phyloP scores from a whole-genome alignment of 2,113 vertebrate species.

The Phoxinus phoxinus region DNA sequence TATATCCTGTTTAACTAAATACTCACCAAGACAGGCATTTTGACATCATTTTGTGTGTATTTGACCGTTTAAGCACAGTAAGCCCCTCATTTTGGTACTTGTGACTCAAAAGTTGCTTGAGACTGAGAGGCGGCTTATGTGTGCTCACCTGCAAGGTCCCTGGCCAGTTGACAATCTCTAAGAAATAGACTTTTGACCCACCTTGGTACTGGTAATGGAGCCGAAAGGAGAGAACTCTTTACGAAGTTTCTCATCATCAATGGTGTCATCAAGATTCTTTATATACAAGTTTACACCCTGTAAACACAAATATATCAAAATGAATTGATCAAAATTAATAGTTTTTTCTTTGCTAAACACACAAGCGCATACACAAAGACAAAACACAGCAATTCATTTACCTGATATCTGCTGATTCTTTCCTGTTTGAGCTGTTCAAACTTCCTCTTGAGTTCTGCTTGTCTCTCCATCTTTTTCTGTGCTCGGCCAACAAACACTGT shows the following conservation, averaged over 20 bases:
- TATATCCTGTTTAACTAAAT: too few species aligned
- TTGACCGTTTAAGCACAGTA: too few species aligned
- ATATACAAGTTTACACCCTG: conserved; percentile 99
- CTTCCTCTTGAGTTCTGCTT: conserved; percentile 93
- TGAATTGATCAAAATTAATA: not conserved
- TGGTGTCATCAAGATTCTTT: conserved; percentile 98
- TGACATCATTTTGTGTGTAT: too few species aligned
- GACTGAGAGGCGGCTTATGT: too few species aligned
- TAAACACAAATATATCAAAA: conserved; percentile 31
- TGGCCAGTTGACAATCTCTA: too few species aligned
- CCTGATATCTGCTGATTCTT: conserved; percentile 97
- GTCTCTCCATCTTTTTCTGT: conserved; percentile 98
- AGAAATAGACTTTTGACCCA: conserved; percentile 61
- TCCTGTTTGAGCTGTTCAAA: conserved; percentile 98
- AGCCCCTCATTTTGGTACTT: too few species aligned
- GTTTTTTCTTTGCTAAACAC: not conserved
- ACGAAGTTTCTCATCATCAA: conserved; percentile 96
- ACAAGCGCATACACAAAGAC: not conserved
- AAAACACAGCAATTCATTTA: conserved; percentile 56
- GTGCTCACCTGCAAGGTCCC: too few species aligned
- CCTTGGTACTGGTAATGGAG: conserved; percentile 98
- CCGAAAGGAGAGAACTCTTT: conserved; percentile 98
- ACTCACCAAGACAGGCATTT: too few species aligned
- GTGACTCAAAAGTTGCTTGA: too few species aligned
- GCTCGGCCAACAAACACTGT: conserved; percentile 95